These are phyloP conservation scores for Glossophaga mutica DNA, from an alignment of 2,797 vertebrate genomes.

Conservation along the genomic window DNA sequence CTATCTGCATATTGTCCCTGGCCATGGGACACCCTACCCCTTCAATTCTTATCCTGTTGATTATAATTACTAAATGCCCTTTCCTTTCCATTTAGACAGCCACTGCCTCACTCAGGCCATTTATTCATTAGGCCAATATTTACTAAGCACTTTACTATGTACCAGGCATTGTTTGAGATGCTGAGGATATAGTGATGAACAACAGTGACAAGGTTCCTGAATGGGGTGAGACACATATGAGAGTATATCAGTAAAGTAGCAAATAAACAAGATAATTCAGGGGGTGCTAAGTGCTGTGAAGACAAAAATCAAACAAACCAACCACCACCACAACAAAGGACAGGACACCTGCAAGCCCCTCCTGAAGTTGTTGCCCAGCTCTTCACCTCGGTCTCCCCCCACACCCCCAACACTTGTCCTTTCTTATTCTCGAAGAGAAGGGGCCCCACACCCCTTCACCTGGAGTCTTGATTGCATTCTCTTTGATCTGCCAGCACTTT, in stretches of 20 bases:
- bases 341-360: background rate
- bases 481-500: background rate
- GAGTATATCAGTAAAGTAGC: background rate
- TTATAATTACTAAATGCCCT: background rate
- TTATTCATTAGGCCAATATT: conserved; percentile 34
- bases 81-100: background rate
- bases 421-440: background rate
- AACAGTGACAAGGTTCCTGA: background rate
- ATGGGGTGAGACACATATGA: background rate
- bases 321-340: background rate
- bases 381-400: background rate
- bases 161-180: background rate
- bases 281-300: background rate
- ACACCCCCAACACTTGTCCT: background rate
- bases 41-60: background rate
- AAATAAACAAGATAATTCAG: background rate
- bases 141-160: conserved; percentile 13
- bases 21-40: background rate
- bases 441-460: background rate
- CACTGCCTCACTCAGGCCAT: background rate
- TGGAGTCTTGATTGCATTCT: background rate
- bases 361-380: background rate
- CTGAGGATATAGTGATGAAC: background rate
- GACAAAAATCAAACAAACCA: background rate
- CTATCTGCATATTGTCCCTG: background rate